phyloP scores from a whole-genome alignment of 2,888 invertebrate species.

The Parelbella ahira region DNA sequence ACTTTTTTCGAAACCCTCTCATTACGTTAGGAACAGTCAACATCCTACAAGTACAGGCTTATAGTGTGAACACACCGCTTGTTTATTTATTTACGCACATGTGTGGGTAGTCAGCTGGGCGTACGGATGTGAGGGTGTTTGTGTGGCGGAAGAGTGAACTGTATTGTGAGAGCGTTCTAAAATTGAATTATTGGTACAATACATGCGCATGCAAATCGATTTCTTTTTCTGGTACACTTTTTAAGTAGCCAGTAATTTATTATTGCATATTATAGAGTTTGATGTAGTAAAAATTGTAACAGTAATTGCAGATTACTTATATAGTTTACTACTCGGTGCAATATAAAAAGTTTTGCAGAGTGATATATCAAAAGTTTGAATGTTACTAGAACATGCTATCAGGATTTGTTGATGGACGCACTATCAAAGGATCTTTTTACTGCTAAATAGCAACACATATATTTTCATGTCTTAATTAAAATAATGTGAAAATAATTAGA shows the following conservation, averaged over 20 bases:
- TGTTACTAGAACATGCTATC: too few species aligned
- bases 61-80: constrained; percentile 43
- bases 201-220: constrained; percentile 13
- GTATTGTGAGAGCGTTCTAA: constrained; percentile 25
- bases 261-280: too few species aligned
- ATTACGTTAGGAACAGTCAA: constrained; percentile 62
- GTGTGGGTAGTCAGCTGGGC: constrained; percentile 68
- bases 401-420: too few species aligned
- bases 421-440: too few species aligned
- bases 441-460: too few species aligned
- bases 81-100: constrained; percentile 47
- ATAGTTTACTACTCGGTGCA: too few species aligned
- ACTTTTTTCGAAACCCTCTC: constrained; percentile 72
- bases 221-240: constrained; percentile 8
- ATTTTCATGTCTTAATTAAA: too few species aligned
- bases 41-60: constrained; percentile 51
- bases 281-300: too few species aligned
- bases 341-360: too few species aligned
- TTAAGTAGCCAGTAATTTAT: not conserved
- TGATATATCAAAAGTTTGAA: too few species aligned
- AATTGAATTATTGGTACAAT: constrained; percentile 25
- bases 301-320: too few species aligned
- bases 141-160: constrained; percentile 30
- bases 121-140: constrained; percentile 34
- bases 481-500: too few species aligned